Percentiles rank a stretch among this genome's conserved stretches.
These are phyloP conservation scores for Coenobita brevimanus DNA, from an alignment of 1,140 invertebrate genomes.

Conservation along the genomic window DNA sequence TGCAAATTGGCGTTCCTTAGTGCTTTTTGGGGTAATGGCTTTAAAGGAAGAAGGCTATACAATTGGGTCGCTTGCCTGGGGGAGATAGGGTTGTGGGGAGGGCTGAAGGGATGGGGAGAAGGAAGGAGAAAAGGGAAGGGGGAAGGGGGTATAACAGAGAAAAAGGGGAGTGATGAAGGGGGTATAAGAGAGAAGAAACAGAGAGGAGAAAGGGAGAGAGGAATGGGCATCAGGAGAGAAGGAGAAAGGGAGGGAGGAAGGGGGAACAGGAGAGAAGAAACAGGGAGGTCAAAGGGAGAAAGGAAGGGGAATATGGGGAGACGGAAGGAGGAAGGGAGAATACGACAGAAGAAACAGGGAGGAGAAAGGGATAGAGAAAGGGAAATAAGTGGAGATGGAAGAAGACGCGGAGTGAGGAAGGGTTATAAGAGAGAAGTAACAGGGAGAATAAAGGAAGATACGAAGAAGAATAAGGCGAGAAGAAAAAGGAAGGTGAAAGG, in stretches of 20 bases:
- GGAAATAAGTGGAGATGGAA: not conserved
- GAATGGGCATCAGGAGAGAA: not conserved
- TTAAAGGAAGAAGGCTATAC: conserved; percentile 13
- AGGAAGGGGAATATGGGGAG: not conserved
- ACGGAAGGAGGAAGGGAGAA: not conserved
- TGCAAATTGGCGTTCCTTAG: conserved; percentile 30
- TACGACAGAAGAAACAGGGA: not conserved
- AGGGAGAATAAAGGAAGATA: too few relatives aligned
- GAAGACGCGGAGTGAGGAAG: not conserved
- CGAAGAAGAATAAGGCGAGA: not conserved
- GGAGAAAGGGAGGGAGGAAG: not conserved
- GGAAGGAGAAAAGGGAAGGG: not conserved
- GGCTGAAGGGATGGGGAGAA: not conserved
- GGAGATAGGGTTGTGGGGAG: not conserved
- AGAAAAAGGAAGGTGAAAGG: not conserved
- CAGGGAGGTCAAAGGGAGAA: not conserved
- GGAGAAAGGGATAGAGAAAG: not conserved
- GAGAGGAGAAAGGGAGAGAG: conserved; percentile 6
- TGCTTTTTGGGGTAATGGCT: conserved; percentile 33
- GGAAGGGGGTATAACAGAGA: not conserved
- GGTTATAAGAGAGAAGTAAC: not conserved
- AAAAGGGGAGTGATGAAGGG: not conserved
- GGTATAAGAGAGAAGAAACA: not conserved
- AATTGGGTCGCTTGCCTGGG: too few relatives aligned
- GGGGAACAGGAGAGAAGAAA: not conserved